A percentile compares a stretch with the other conserved stretches of the same genome.
These are phyloP conservation scores for Theocolax elegans DNA, from an alignment of 1,140 invertebrate species.

Conservation along the genomic window DNA sequence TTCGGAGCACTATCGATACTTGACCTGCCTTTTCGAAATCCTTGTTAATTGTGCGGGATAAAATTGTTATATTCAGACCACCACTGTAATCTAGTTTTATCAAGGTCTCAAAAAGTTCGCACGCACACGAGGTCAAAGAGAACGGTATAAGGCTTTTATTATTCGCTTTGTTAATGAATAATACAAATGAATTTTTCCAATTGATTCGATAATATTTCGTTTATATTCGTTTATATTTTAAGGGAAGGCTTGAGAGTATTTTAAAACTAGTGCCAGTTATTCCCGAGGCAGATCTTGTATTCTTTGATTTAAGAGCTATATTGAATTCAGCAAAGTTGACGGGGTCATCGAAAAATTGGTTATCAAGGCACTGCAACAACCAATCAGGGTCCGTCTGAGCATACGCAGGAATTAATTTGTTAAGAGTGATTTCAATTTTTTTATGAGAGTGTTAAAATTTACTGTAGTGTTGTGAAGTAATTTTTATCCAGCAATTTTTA, in stretches of 20 bases:
- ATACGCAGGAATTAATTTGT: neutral
- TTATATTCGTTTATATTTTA: neutral
- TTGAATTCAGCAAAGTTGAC: neutral
- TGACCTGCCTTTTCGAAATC: too few species aligned
- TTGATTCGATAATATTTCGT: neutral
- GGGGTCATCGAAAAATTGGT: neutral
- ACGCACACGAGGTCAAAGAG: too few species aligned
- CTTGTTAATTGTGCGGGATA: too few species aligned
- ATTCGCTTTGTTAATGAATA: conserved; percentile 1
- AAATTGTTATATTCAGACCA: too few species aligned
- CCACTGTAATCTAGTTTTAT: too few species aligned
- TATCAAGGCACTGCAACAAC: neutral
- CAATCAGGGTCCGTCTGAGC: neutral
- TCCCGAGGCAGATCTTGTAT: neutral
- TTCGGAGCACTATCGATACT: too few species aligned
- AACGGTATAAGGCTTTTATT: too few species aligned
- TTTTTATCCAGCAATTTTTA: neutral
- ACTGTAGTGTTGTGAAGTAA: neutral
- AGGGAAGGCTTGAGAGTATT: neutral
- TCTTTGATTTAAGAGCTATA: neutral
- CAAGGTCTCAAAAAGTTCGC: too few species aligned
- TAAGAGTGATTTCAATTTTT: neutral
- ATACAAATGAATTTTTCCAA: neutral
- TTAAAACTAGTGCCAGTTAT: neutral
- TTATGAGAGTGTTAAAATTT: neutral